phyloP scores from a whole-genome alignment of 2,113 vertebrate species.

The Thalassarche chlororhynchos region DNA sequence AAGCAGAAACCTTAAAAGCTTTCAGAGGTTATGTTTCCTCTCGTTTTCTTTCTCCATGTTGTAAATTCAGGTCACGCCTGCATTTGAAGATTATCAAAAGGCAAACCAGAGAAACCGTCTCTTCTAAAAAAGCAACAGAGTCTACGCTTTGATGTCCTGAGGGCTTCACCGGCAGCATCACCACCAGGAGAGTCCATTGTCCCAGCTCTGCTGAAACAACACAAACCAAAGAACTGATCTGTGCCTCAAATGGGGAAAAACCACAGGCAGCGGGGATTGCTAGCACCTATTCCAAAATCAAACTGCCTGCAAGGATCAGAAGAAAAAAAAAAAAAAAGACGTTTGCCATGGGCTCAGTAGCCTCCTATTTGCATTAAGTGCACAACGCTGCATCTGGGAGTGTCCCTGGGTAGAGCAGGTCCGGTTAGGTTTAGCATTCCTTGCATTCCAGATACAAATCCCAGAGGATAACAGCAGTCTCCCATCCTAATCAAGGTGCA shows the following conservation, averaged over 20 bases:
- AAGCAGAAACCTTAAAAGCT: neutral
- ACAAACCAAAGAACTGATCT: rapidly evolving
- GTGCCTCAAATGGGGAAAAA: rapidly evolving
- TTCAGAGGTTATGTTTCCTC: neutral
- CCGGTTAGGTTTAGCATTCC: rapidly evolving
- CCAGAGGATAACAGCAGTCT: neutral
- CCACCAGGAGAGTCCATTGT: neutral
- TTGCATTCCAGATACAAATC: neutral
- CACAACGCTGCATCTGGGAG: neutral
- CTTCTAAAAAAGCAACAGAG: neutral
- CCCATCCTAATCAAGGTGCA: rapidly evolving
- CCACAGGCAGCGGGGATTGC: rapidly evolving
- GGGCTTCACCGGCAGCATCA: neutral
- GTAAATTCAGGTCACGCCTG: constrained; percentile 37
- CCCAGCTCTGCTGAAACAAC: neutral
- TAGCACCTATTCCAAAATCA: rapidly evolving
- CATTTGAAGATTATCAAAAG: constrained; percentile 42
- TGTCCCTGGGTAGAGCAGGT: neutral
- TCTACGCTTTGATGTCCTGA: neutral
- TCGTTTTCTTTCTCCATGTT: neutral
- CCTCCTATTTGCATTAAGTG: rapidly evolving
- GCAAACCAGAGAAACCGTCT: constrained; percentile 9
- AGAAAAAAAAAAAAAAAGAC: neutral
- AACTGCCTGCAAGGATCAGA: neutral
- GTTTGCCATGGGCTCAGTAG: rapidly evolving